phyloP scores from a whole-genome alignment of 2,888 invertebrate species.

The Brenthis hecate region DNA sequence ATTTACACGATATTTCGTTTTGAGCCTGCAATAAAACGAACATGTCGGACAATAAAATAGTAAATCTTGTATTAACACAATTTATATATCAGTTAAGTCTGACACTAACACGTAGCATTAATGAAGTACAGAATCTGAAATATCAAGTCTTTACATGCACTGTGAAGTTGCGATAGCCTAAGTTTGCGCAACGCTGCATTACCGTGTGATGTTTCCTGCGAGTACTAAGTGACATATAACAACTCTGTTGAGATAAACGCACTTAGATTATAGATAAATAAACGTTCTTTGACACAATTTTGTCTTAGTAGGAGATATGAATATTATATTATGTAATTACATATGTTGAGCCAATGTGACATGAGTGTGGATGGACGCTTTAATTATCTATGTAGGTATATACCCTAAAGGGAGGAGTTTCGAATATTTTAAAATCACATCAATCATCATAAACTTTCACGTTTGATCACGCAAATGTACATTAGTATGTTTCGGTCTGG shows the following conservation, averaged over 20 bases:
- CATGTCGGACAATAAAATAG: not conserved
- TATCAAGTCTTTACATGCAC: slow-evolving; percentile 19
- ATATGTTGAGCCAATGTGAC: no score
- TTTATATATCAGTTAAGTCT: slow-evolving; percentile 22
- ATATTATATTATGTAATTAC: no score
- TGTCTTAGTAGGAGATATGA: not conserved
- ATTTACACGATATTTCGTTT: not conserved
- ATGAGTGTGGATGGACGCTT: no score
- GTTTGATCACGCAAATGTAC: no score
- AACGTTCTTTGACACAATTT: slow-evolving; percentile 12
- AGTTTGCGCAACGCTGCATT: slow-evolving; percentile 20
- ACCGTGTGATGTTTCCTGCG: slow-evolving; percentile 13
- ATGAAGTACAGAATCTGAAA: slow-evolving; percentile 20
- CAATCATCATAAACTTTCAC: no score
- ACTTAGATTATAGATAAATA: slow-evolving; percentile 11
- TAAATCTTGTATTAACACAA: slow-evolving; percentile 20
- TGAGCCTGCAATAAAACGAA: not conserved
- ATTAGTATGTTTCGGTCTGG: no score
- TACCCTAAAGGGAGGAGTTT: no score
- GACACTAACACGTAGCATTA: slow-evolving; percentile 25
- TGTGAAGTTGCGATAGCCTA: slow-evolving; percentile 2
- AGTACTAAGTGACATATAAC: slow-evolving; percentile 28
- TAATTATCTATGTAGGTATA: no score
- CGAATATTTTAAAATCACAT: no score
- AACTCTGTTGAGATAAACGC: slow-evolving; percentile 26